A percentile compares a stretch with the other conserved stretches of the same genome.
These are phyloP conservation scores for Corbicula japonica DNA, from an alignment of 2,888 invertebrate genomes.

Conservation along the genomic window DNA sequence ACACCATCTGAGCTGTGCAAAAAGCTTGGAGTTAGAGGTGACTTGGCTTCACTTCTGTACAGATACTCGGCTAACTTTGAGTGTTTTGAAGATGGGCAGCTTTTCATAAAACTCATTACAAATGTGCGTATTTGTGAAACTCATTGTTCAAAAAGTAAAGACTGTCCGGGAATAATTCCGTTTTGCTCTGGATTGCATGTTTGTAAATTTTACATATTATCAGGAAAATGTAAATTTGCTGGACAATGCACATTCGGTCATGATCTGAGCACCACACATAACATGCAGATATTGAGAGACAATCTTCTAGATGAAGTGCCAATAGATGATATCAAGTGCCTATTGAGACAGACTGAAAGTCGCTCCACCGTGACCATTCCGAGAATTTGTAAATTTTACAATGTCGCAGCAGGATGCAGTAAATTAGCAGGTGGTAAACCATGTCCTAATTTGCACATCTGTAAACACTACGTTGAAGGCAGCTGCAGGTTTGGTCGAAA, in stretches of 20 bases:
- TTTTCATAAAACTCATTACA: constrained; percentile 54
- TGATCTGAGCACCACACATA: constrained; percentile 70
- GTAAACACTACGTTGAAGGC: constrained; percentile 66
- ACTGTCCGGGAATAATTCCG: constrained; percentile 58
- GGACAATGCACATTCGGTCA: constrained; percentile 71
- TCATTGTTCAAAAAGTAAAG: constrained; percentile 63
- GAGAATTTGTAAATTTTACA: constrained; percentile 71
- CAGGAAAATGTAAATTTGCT: constrained; percentile 63
- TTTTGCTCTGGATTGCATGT: constrained; percentile 68
- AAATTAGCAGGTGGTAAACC: constrained; percentile 33
- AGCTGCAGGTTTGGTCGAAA: constrained; percentile 66
- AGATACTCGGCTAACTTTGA: constrained; percentile 49
- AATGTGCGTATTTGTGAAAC: constrained; percentile 60
- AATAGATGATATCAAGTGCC: constrained; percentile 53
- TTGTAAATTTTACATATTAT: constrained; percentile 70
- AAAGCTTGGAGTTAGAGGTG: too few species aligned
- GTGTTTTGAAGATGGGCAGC: constrained; percentile 25
- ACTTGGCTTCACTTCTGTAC: not conserved
- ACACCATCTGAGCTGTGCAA: too few species aligned
- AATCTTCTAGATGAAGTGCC: constrained; percentile 57
- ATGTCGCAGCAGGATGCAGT: constrained; percentile 65
- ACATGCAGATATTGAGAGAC: constrained; percentile 55
- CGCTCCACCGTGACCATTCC: constrained; percentile 61
- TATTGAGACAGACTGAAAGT: constrained; percentile 57
- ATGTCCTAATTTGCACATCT: constrained; percentile 71